Evolutionary conservation across 2,888 invertebrate species (phyloP).

Genomic region (Ditylenchus weischeri): DNA sequence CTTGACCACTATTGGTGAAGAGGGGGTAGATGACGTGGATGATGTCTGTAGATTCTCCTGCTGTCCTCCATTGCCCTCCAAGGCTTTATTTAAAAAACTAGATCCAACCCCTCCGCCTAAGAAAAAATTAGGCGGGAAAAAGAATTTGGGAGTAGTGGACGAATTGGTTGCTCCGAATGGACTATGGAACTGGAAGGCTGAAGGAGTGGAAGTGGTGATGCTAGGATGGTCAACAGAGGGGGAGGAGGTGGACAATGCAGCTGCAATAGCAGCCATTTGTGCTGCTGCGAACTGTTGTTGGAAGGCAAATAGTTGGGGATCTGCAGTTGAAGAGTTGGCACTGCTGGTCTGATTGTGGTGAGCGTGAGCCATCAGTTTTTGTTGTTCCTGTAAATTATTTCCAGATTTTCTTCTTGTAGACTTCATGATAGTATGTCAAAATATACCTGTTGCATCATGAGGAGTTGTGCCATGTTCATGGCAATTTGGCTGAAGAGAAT

Average conservation of each 20-base stretch:
- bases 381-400: background rate
- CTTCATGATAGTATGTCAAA: background rate
- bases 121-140: constrained; percentile 5
- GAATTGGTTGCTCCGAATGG: background rate
- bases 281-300: constrained; percentile 10
- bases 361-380: background rate
- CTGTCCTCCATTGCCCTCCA: background rate
- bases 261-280: background rate
- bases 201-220: background rate
- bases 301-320: constrained; percentile 6
- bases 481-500: background rate
- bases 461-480: constrained; percentile 6
- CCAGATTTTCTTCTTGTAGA: background rate
- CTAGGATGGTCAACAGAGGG: too few relatives aligned
- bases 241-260: constrained; percentile 2
- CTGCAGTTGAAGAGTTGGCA: background rate
- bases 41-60: too few relatives aligned
- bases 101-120: background rate
- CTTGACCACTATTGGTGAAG: too few relatives aligned
- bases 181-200: background rate
- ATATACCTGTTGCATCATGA: constrained; percentile 5
- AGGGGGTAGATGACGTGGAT: too few relatives aligned
- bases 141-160: constrained; percentile 5
- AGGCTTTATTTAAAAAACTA: too few relatives aligned
- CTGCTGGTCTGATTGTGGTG: background rate